phyloP scores from a whole-genome alignment of 2,888 invertebrate species.

The Prostheceraeus crozeri region DNA sequence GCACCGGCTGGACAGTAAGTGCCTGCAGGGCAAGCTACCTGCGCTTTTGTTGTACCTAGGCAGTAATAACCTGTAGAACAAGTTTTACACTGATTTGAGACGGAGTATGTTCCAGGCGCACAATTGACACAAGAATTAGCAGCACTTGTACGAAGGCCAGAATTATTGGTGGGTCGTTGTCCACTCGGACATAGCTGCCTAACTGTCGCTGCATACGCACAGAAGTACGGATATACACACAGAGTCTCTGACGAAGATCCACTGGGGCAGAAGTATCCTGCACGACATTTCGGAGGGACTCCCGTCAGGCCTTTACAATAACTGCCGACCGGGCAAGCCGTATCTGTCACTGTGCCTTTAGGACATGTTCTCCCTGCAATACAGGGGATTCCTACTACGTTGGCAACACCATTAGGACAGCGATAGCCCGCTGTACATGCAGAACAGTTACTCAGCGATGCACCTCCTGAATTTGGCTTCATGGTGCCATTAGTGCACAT shows the following conservation, averaged over 20 bases:
- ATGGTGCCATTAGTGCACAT: neutral
- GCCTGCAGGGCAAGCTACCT: too few relatives aligned
- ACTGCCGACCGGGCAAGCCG: neutral
- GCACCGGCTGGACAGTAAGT: too few relatives aligned
- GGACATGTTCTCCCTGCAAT: neutral
- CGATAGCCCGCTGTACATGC: neutral
- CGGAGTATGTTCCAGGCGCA: too few relatives aligned
- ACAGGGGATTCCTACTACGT: neutral
- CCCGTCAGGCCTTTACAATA: neutral
- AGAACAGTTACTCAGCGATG: neutral
- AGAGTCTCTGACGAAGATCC: too few relatives aligned
- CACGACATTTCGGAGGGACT: neutral
- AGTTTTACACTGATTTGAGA: too few relatives aligned
- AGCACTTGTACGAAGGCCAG: too few relatives aligned
- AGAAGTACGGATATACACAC: conserved; percentile 1
- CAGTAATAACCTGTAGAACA: conserved; percentile 54
- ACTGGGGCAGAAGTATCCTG: neutral
- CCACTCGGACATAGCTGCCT: too few relatives aligned
- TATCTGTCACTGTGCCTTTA: neutral
- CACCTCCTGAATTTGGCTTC: neutral
- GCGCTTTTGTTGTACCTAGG: too few relatives aligned
- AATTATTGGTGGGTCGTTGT: too few relatives aligned
- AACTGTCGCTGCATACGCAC: too few relatives aligned
- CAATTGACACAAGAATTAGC: too few relatives aligned
- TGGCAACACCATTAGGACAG: neutral